Evolutionary conservation across 2,888 invertebrate genomes (phyloP).

Genomic region (Noctua janthina): DNA sequence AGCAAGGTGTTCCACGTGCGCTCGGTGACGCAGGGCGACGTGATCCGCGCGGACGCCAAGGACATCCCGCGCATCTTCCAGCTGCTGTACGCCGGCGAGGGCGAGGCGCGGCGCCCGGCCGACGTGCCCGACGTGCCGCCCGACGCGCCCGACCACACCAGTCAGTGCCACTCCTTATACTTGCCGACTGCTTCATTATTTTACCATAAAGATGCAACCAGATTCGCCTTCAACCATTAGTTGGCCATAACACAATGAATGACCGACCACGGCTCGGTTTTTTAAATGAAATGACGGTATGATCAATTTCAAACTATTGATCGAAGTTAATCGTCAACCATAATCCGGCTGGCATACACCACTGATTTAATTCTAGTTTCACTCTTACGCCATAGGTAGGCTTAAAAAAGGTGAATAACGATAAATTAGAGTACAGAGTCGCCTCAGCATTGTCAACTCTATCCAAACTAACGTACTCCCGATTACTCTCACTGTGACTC

Average conservation of each 20-base stretch:
- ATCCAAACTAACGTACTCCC: not conserved
- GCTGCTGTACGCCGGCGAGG: constrained; percentile 99
- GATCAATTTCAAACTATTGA: not conserved
- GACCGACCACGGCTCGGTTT: not conserved
- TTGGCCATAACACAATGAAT: not conserved
- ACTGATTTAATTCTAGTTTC: not conserved
- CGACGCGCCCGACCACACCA: constrained; percentile 80
- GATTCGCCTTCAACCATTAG: not conserved
- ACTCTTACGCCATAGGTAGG: too few species aligned
- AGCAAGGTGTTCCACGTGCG: constrained; percentile 99
- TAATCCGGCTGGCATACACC: not conserved
- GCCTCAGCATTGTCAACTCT: not conserved
- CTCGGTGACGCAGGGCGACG: constrained; percentile 99
- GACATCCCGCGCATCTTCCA: constrained; percentile 99
- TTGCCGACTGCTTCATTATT: not conserved
- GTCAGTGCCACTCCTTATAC: constrained; percentile 61
- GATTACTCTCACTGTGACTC: not conserved
- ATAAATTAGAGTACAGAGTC: not conserved
- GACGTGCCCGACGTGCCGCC: constrained; percentile 90
- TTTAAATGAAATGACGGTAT: not conserved
- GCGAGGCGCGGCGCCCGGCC: constrained; percentile 96
- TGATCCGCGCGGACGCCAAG: constrained; percentile 99
- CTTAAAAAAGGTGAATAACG: too few species aligned
- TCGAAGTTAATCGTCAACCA: not conserved
- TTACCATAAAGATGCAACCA: not conserved